Base-by-base conservation (phyloP, 2,888 invertebrate genomes). In the Dynastes hyllus region DNA sequence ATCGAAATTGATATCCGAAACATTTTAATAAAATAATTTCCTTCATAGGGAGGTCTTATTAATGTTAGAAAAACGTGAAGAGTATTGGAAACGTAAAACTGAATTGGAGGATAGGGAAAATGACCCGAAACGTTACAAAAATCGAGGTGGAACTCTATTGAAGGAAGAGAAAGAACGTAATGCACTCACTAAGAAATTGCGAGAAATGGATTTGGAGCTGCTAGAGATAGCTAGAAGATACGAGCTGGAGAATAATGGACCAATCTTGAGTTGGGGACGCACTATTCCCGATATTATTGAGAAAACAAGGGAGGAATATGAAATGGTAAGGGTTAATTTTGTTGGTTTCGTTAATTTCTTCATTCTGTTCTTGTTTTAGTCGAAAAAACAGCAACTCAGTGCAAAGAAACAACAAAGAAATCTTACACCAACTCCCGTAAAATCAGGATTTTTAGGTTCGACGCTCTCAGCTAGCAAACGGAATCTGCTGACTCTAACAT, bases 111-210 rank as follows among this genome's bases (percentile, higher is more conserved):
- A 92, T 27, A 92, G 93, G 75, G 94, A 95, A 0, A 92, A 92
- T n/a, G 95, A 96, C 84, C 95, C 96, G 0, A 94, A 94, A 82
- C 92, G 97, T 0, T 96, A 94, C 86, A 94, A 96, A 83, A 97
- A 97, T 88, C 92, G 98, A 53, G 97, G 97, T 0, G 97, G 97
- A 0, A 94, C 95, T 82, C 89, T 98, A 5, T 89, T 98, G 1
- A 92, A 93, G 75, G 97, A 97, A 86, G 97, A 98, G 87, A 96
- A 94, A 84, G 95, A 96, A 85, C 90, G 97, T n/a, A 97, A 96
- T 87, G 90, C 92, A 8, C 92, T 96, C 9, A 91, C 92, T 51
- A 94, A 89, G 81, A 90, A 94, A 89, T 88, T 96, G 71, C 95
- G 96, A 0, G 93, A 94, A 88, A 92, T 95, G 58, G 95, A 95